Percentiles rank a stretch among this genome's conserved stretches.
These are phyloP conservation scores for Tetranychus urticae DNA, from an alignment of 1,140 invertebrate species.

Conservation along the genomic window DNA sequence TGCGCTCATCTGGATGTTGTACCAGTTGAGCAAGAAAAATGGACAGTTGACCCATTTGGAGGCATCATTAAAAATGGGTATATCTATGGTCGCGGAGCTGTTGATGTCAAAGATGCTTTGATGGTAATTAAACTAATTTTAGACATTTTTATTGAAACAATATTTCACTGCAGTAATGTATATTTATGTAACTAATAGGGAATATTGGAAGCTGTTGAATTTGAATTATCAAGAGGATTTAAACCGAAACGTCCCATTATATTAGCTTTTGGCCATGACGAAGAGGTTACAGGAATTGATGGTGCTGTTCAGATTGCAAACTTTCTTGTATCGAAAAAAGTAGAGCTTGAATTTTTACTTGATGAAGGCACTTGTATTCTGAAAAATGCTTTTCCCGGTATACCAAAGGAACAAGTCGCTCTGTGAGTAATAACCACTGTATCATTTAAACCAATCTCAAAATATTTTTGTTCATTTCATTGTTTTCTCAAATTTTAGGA, in stretches of 20 bases:
- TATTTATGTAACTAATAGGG: slow-evolving; percentile 18
- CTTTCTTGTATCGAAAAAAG: slow-evolving; percentile 18
- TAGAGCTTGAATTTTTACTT: slow-evolving; percentile 26
- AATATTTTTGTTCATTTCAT: neutral
- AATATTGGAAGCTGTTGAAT: slow-evolving; percentile 29
- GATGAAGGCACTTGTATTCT: slow-evolving; percentile 29
- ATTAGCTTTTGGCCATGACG: slow-evolving; percentile 35
- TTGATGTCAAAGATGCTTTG: slow-evolving; percentile 29
- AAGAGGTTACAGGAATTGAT: slow-evolving; percentile 28
- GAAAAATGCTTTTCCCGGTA: slow-evolving; percentile 15
- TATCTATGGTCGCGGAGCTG: slow-evolving; percentile 30
- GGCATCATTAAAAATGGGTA: slow-evolving; percentile 23
- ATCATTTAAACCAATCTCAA: neutral
- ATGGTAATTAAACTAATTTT: slow-evolving; percentile 20
- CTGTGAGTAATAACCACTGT: slow-evolving; percentile 10
- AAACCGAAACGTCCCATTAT: slow-evolving; percentile 24
- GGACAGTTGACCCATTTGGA: slow-evolving; percentile 29
- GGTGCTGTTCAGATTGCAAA: slow-evolving; percentile 24
- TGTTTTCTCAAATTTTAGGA: neutral
- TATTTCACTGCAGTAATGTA: too few species aligned
- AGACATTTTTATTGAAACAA: neutral
- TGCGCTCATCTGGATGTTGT: slow-evolving; percentile 33
- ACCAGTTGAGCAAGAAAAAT: slow-evolving; percentile 24
- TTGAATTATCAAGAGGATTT: slow-evolving; percentile 20
- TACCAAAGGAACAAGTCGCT: slow-evolving; percentile 1